Evolutionary conservation across 2,888 invertebrate genomes (phyloP).

Genomic region (Brenthis hecate): DNA sequence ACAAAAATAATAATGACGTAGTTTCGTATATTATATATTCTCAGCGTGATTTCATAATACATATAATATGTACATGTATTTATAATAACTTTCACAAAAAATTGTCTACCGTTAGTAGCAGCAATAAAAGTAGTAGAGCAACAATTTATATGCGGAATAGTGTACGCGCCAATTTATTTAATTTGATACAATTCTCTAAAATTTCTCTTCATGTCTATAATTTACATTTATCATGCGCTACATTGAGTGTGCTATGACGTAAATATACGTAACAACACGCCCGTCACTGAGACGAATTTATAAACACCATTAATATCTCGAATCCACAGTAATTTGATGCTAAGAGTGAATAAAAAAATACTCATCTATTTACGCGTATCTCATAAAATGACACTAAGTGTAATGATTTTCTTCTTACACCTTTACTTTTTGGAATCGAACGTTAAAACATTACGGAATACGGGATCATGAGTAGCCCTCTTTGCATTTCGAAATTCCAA

Average conservation of each 20-base stretch:
- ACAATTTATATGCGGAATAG: constrained; percentile 2
- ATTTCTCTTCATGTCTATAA: constrained; percentile 22
- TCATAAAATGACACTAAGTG: too few species aligned
- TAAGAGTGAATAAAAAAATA: constrained; percentile 5
- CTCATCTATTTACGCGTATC: background rate
- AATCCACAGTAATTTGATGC: constrained; percentile 8
- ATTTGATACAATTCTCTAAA: constrained; percentile 23
- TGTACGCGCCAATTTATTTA: constrained; percentile 11
- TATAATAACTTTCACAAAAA: too few species aligned
- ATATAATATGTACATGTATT: too few species aligned
- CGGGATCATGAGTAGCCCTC: too few species aligned
- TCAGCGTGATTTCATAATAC: too few species aligned
- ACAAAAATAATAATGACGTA: too few species aligned
- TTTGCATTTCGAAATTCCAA: too few species aligned
- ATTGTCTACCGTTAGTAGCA: too few species aligned
- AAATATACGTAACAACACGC: constrained; percentile 20
- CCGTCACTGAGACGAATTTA: constrained; percentile 18
- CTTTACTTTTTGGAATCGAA: too few species aligned
- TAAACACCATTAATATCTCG: constrained; percentile 14
- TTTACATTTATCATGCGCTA: constrained; percentile 22
- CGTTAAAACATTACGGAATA: too few species aligned
- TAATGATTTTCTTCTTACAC: too few species aligned
- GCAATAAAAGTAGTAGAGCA: background rate
- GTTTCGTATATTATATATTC: too few species aligned
- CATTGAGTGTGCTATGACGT: constrained; percentile 14